A percentile compares a stretch with the other conserved stretches of the same genome.
phyloP scores from a whole-genome alignment of 2,888 invertebrate species.

The Sylvicola cinctus region DNA sequence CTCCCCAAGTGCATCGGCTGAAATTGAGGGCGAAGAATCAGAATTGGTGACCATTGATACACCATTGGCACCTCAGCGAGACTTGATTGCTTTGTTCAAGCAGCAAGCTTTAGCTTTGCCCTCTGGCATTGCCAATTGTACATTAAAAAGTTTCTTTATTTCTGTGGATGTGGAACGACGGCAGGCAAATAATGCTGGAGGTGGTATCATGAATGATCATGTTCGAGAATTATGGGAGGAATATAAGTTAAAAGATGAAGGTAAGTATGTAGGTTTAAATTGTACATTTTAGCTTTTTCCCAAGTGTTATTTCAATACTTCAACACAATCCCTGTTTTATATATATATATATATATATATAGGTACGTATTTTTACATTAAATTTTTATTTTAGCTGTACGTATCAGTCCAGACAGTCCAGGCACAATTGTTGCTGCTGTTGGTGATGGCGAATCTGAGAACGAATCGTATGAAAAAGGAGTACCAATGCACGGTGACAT shows the following conservation, averaged over 20 bases:
- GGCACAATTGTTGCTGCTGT: conserved; percentile 9
- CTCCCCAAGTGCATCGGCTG: conserved; percentile 44
- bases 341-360: no score
- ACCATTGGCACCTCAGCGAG: conserved; percentile 45
- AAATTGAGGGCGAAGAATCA: conserved; percentile 65
- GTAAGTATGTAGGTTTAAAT: conserved; percentile 5
- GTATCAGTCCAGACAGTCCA: conserved; percentile 11
- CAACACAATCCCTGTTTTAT: no score
- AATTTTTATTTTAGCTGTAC: conserved; percentile 3
- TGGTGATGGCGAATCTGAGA: conserved; percentile 13
- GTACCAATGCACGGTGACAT: conserved; percentile 64
- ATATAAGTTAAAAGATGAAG: conserved; percentile 32
- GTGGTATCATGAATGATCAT: conserved; percentile 28
- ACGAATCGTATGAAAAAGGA: conserved; percentile 61
- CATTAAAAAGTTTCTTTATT: conserved; percentile 31
- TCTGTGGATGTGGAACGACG: conserved; percentile 36
- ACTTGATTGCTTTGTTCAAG: conserved; percentile 48
- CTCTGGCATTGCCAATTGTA: conserved; percentile 24
- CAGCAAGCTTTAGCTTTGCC: conserved; percentile 34
- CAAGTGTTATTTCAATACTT: no score
- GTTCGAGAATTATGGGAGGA: conserved; percentile 38
- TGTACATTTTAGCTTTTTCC: not conserved
- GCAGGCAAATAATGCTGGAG: conserved; percentile 18
- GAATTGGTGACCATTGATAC: conserved; percentile 59
- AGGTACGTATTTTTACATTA: not conserved